Conservation (phyloP, 2,797 vertebrate species). For the Petrocephalus schoutedeni region DNA sequence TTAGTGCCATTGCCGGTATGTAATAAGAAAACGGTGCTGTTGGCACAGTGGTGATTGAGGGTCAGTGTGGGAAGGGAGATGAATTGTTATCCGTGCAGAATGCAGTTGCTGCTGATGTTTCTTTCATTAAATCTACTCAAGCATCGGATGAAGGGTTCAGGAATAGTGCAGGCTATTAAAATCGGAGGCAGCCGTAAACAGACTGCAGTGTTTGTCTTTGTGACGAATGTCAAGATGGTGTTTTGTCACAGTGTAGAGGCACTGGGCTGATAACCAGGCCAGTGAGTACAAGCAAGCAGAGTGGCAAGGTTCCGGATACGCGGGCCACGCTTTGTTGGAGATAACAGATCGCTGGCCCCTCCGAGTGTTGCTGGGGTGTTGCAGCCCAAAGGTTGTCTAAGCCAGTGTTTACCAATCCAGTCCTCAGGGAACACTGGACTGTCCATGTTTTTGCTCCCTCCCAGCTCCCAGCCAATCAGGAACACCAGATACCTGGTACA, state of each 20-base stretch:
- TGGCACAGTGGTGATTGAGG: not conserved
- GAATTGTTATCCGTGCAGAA: not conserved
- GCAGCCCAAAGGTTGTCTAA: not conserved
- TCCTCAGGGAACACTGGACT: no score
- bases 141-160: not conserved
- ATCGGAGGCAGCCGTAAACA: not conserved
- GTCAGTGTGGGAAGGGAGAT: not conserved
- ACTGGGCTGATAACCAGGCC: not conserved
- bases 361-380: not conserved
- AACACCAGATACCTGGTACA: no score
- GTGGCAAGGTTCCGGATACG: not conserved
- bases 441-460: no score
- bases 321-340: not conserved
- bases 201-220: not conserved
- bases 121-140: slow-evolving; percentile 1
- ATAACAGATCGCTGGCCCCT: not conserved
- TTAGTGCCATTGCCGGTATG: not conserved
- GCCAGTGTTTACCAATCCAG: no score
- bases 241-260: not conserved
- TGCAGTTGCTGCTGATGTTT: not conserved
- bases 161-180: not conserved
- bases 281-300: not conserved
- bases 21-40: not conserved
- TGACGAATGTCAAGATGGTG: no score
- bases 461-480: no score